These are phyloP conservation scores for Portevinia maculata DNA, from an alignment of 2,888 invertebrate genomes.

Conservation along the genomic window DNA sequence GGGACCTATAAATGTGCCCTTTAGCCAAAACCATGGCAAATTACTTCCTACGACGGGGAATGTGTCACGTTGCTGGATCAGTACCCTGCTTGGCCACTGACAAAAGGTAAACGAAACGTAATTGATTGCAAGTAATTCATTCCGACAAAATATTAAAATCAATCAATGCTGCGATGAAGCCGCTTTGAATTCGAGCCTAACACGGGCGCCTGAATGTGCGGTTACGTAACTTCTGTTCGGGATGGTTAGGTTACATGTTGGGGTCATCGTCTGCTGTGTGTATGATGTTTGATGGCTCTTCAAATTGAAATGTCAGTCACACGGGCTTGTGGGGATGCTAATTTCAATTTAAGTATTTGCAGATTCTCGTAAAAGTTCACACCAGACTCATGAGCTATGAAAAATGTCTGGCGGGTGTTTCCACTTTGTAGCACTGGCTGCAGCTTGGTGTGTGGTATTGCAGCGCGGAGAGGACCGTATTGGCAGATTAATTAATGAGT, in stretches of 20 bases:
- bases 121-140: conserved; percentile 68
- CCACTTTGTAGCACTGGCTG: no score
- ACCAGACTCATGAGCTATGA: conserved; percentile 62
- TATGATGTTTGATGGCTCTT: conserved; percentile 6
- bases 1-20: conserved; percentile 8
- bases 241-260: conserved; percentile 15
- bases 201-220: neutral
- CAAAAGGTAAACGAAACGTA: conserved; percentile 46
- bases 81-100: neutral
- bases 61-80: conserved; percentile 32
- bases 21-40: conserved; percentile 36
- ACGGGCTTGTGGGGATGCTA: conserved; percentile 32
- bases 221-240: conserved; percentile 64
- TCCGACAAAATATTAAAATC: conserved; percentile 69
- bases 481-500: no score
- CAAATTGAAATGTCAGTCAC: conserved; percentile 45
- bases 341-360: conserved; percentile 68
- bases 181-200: conserved; percentile 14
- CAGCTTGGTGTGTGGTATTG: no score
- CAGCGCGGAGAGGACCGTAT: no score
- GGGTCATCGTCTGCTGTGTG: conserved; percentile 6
- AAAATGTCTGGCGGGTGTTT: conserved; percentile 45
- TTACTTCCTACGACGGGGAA: conserved; percentile 22
- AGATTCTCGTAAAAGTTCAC: conserved; percentile 62
- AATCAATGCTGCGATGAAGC: conserved; percentile 46